Conservation (phyloP, 1,140 invertebrate genomes). For the Drosophila pachea region DNA sequence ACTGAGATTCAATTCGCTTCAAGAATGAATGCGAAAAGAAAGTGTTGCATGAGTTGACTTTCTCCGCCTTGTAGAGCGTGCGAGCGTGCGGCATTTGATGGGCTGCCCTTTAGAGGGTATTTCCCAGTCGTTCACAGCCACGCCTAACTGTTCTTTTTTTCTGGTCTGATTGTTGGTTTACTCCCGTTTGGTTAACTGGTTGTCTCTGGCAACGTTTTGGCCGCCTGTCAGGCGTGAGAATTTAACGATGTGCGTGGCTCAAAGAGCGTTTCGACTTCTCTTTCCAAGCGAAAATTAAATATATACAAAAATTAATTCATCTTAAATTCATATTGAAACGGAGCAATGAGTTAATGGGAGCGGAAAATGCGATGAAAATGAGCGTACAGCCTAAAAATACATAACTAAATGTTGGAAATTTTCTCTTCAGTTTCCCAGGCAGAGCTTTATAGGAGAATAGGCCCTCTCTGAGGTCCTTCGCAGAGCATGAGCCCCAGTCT, state of each 20-base stretch:
- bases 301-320: constrained; percentile 1
- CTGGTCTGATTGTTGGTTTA: constrained; percentile 32
- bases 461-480: no score
- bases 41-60: constrained; percentile 34
- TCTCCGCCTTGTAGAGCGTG: not conserved
- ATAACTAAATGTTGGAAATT: no score
- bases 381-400: not conserved
- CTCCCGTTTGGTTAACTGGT: constrained; percentile 28
- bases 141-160: not conserved
- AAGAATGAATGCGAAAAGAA: constrained; percentile 45
- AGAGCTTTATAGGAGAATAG: no score
- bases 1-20: constrained; percentile 21
- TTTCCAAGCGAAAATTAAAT: not conserved
- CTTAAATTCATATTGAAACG: not conserved
- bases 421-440: no score
- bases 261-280: constrained; percentile 13
- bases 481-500: no score
- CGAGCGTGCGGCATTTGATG: not conserved
- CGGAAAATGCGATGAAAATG: constrained; percentile 2
- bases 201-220: constrained; percentile 50
- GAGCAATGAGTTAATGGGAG: constrained; percentile 1
- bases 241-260: constrained; percentile 63
- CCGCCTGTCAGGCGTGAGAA: constrained; percentile 59
- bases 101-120: not conserved
- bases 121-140: not conserved